These are phyloP conservation scores for Lochmaea crataegi DNA, from an alignment of 2,888 invertebrate genomes.

Conservation along the genomic window DNA sequence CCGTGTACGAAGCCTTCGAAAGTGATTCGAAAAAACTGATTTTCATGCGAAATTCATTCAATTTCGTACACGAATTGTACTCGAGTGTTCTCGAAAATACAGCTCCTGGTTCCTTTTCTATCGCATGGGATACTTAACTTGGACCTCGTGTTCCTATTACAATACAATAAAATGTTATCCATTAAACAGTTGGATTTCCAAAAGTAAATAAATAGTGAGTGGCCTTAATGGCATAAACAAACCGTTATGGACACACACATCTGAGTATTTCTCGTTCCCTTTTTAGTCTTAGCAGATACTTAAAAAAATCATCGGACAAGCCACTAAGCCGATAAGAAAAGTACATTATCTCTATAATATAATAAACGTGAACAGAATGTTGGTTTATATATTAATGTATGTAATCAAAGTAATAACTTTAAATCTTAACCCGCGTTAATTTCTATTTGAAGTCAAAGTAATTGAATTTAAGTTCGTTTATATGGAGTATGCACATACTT, in stretches of 20 bases:
- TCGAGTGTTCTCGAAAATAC: too few species aligned
- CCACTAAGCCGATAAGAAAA: conserved; percentile 33
- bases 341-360: conserved; percentile 46
- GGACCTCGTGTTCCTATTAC: too few species aligned
- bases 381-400: conserved; percentile 49
- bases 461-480: conserved; percentile 59
- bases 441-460: conserved; percentile 58
- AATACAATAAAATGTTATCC: too few species aligned
- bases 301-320: conserved; percentile 30
- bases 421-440: conserved; percentile 57
- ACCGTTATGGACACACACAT: conserved; percentile 18
- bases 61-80: too few species aligned
- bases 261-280: conserved; percentile 24
- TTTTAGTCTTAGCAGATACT: conserved; percentile 23
- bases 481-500: conserved; percentile 57
- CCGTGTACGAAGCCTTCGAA: too few species aligned
- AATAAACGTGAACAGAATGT: conserved; percentile 48
- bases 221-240: neutral
- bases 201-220: neutral
- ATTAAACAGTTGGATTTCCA: too few species aligned
- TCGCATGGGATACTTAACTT: too few species aligned
- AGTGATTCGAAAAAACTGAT: too few species aligned
- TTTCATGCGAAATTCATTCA: too few species aligned
- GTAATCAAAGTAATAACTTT: conserved; percentile 58
- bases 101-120: too few species aligned